These are phyloP conservation scores for Dicyrtomina minuta DNA, from an alignment of 2,888 invertebrate species.

Conservation along the genomic window DNA sequence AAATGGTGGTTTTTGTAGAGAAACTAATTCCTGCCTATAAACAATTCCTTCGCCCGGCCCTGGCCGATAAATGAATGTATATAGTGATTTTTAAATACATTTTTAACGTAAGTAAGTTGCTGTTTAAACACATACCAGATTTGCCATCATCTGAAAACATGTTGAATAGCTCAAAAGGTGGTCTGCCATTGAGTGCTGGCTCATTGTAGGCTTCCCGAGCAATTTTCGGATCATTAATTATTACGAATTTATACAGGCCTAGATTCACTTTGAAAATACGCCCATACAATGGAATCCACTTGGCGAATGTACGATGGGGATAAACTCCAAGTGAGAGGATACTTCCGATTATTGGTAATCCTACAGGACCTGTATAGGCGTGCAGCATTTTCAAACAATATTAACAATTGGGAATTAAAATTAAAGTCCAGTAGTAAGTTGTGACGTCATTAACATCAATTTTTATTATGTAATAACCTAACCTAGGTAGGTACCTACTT, in stretches of 20 bases:
- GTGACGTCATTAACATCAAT: too few species aligned
- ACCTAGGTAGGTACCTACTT: too few species aligned
- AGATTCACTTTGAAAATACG: slow-evolving; percentile 5
- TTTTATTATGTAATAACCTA: too few species aligned
- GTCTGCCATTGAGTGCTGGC: neutral
- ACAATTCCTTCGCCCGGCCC: too few species aligned
- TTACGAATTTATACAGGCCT: slow-evolving; percentile 5
- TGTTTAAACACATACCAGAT: neutral
- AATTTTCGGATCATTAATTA: slow-evolving; percentile 9
- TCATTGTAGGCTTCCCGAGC: slow-evolving; percentile 12
- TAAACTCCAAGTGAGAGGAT: neutral
- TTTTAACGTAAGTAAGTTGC: too few species aligned
- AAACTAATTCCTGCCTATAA: too few species aligned
- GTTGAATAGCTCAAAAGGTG: slow-evolving; percentile 3
- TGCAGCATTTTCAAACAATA: too few species aligned
- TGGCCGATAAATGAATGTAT: too few species aligned
- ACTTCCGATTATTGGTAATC: slow-evolving; percentile 6
- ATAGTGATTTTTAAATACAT: too few species aligned
- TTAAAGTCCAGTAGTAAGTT: too few species aligned
- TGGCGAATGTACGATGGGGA: slow-evolving; percentile 9
- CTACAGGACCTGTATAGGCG: slow-evolving; percentile 23
- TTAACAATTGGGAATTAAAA: too few species aligned
- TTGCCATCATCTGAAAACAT: neutral
- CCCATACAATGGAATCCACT: slow-evolving; percentile 7
- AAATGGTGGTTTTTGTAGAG: too few species aligned